These are phyloP conservation scores for Trinorchestia longiramus DNA, from an alignment of 1,140 invertebrate species.

Conservation along the genomic window DNA sequence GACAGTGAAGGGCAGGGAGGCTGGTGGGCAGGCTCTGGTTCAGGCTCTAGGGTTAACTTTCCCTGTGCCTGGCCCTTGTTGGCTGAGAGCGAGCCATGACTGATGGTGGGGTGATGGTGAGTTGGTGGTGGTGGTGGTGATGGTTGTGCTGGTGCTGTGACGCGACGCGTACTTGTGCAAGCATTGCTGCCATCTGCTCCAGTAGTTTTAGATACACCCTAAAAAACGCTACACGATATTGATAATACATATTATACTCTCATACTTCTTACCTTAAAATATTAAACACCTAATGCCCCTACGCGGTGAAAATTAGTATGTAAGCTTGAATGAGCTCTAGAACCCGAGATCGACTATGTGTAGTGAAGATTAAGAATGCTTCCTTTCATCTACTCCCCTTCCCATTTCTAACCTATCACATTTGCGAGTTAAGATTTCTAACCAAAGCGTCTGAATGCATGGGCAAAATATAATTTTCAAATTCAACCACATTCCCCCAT, in stretches of 20 bases:
- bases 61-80: not conserved
- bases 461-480: no score
- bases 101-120: not conserved
- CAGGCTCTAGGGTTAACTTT: constrained; percentile 6
- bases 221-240: not conserved
- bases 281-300: not conserved
- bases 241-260: not conserved
- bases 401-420: no score
- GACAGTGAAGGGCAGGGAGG: not conserved
- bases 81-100: not conserved
- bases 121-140: not conserved
- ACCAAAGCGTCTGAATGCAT: no score
- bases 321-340: not conserved
- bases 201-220: not conserved
- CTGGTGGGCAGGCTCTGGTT: not conserved
- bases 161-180: no score
- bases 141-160: not conserved
- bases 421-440: no score
- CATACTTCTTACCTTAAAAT: not conserved
- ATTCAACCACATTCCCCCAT: no score
- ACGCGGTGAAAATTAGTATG: not conserved
- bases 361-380: no score
- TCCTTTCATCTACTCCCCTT: no score
- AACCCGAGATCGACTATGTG: no score
- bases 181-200: not conserved